Conservation (phyloP, 2,113 vertebrate genomes). For the Otolemur garnettii region DNA sequence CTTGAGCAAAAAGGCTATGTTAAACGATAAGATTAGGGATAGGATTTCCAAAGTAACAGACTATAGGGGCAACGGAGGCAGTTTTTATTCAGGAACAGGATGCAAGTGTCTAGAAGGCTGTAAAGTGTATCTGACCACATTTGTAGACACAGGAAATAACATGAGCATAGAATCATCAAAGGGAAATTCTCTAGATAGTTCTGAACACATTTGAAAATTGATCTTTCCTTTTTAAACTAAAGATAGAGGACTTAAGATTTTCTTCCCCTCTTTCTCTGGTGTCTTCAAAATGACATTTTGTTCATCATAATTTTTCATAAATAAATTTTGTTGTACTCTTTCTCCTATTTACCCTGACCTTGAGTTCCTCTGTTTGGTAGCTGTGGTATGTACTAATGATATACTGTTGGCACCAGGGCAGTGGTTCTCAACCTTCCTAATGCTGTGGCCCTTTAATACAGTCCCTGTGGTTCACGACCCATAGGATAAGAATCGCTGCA, state of each 20-base stretch:
- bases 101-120: not conserved
- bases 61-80: not conserved
- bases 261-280: not conserved
- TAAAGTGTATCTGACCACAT: not conserved
- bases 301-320: not conserved
- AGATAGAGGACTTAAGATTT: not conserved
- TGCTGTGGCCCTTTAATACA: no score
- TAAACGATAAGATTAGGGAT: conserved; percentile 33
- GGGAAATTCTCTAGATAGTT: not conserved
- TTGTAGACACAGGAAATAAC: not conserved
- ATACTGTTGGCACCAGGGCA: no score
- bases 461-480: no score
- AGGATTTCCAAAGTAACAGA: not conserved
- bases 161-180: not conserved
- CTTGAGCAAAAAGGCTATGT: conserved; percentile 12
- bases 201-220: not conserved
- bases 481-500: no score
- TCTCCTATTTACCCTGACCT: not conserved
- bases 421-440: no score
- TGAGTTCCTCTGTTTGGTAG: not conserved
- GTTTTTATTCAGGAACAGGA: not conserved
- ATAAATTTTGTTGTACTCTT: not conserved
- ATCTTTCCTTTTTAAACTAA: not conserved
- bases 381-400: not conserved
- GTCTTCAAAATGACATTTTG: not conserved